Evolutionary conservation across 2,797 vertebrate species (phyloP), one percentile per base, ranked within the genome.

Genomic region (Heliangelus exortis): DNA sequence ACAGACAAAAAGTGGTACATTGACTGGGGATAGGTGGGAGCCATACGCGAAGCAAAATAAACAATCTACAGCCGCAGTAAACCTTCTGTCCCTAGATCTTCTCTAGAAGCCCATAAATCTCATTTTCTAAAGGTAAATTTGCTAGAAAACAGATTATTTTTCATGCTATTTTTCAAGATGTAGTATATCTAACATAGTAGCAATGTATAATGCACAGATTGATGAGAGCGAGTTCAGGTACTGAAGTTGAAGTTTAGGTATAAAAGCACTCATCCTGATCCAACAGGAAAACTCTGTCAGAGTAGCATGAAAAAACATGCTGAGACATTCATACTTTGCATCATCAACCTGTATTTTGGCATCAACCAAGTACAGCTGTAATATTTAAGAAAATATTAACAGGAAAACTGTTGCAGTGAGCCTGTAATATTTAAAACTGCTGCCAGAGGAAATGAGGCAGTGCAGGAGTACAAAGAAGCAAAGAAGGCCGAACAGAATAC

Each of bases 101-200:
- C 22, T 17, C 22, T 43, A 25, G 33, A 57, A 66, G 4, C 18
- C 47, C 3, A 1, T 2, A 41, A 58, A 48, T 13, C 18, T 45
- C 3, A 59, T 66, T 74, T 80, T 54, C 29, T 21, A 59, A n/a
- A 84, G 10, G 2, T 47, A 57, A 67, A 3, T 58, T 81, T 84
- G 5, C 16, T 78, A 87, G 9, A 71, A 84, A 68, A 48, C 11
- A 53, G 43, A 59, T 33, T 2, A 53, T 22, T 67, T 69, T 67
- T 11, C 55, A 67, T 8, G 18, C 6, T 45, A 0, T 73, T 80
- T 62, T 89, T 63, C 22, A 80, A 62, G 53, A 41, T 0, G 0
- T 36, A 10, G 15, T 51, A 3, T 57, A 25, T 22, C 19, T 66
- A 31, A 36, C n/a, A 63, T 4, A 54, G 41, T 5, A 31, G 6